Base-by-base conservation (phyloP, 2,888 invertebrate species). In the Agrochola lota region DNA sequence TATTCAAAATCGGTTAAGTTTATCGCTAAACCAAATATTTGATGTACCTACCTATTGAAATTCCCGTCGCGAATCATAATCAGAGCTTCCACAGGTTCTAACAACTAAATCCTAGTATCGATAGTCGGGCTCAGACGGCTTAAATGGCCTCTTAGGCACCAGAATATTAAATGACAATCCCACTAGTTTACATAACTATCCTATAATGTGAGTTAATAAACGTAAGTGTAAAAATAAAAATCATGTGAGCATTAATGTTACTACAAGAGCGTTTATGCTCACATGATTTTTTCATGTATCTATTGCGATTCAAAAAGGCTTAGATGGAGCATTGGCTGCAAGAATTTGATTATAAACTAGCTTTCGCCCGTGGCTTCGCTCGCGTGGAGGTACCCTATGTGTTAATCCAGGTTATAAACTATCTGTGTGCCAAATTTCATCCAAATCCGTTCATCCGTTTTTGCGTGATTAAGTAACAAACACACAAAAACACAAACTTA, bases 121-220 rank as follows among this genome's bases (percentile, higher is more conserved):
- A 87, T 80, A 83, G 78, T 77, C 78, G 77, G 75, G 76, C 77
- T 83, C 74, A 80, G 80, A 66, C 76, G 70, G 83, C 77, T 86
- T 83, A 83, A 83, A 80, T 83, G 76, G 83, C 49, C 77, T 83
- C 69, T 63, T 63, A 78, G 70, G 74, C 74, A 77, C 52, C 71
- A 55, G 86, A 86, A 87, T 85, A 87, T 83, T 83, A 83, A 68
- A 87, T 87, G 78, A 78, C 71, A 78, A 75, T 70, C 77, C 75
- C 64, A 79, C 40, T 35, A 71, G 74, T 71, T 77, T 78, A 76
- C 71, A 77, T 69, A 74, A 68, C 68, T 74, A 78, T 46, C 35
- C 15, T 62, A 20, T 35, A 60, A 67, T 43, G 60, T 69, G 46
- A 66, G 30, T 57, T 15, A 71, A 71, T 74, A 49, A 35, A 35